Percentiles rank a stretch among this genome's conserved stretches.
Conservation (phyloP, 2,797 vertebrate genomes). For the Sebastolobus altivelis region DNA sequence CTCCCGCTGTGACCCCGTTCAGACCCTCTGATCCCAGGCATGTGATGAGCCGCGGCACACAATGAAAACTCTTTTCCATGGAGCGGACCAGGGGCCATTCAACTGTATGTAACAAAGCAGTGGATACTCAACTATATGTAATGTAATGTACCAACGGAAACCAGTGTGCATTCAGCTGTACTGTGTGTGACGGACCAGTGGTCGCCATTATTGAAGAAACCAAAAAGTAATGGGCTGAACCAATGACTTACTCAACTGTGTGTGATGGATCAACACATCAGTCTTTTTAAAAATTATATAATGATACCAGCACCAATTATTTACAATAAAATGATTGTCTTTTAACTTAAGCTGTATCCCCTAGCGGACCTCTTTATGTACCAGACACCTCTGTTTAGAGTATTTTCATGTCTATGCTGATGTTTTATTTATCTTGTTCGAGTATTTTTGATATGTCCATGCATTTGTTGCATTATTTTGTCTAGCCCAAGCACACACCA, state of each 20-base stretch:
- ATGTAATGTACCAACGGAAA: slow-evolving; percentile 13
- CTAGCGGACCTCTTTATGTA: neutral
- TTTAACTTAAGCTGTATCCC: neutral
- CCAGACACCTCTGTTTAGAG: neutral
- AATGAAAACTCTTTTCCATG: slow-evolving; percentile 49
- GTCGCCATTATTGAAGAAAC: neutral
- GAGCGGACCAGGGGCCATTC: slow-evolving; percentile 24
- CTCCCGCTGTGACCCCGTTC: slow-evolving; percentile 56
- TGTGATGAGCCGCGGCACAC: slow-evolving; percentile 72
- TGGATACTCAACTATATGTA: slow-evolving; percentile 18
- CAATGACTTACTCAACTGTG: slow-evolving; percentile 14
- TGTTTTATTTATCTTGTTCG: no score
- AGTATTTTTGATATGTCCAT: no score
- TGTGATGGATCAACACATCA: slow-evolving; percentile 17
- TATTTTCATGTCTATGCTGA: no score
- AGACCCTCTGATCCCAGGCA: slow-evolving; percentile 77
- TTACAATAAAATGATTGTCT: neutral
- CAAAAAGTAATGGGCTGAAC: neutral
- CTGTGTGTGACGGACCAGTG: neutral
- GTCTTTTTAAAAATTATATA: neutral
- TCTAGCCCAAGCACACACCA: no score
- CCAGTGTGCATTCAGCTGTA: neutral
- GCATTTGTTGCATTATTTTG: no score
- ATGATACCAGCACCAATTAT: neutral
- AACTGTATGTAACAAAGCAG: neutral